These are phyloP conservation scores for Rallus limicola DNA, from an alignment of 2,113 vertebrate species.

Conservation along the genomic window DNA sequence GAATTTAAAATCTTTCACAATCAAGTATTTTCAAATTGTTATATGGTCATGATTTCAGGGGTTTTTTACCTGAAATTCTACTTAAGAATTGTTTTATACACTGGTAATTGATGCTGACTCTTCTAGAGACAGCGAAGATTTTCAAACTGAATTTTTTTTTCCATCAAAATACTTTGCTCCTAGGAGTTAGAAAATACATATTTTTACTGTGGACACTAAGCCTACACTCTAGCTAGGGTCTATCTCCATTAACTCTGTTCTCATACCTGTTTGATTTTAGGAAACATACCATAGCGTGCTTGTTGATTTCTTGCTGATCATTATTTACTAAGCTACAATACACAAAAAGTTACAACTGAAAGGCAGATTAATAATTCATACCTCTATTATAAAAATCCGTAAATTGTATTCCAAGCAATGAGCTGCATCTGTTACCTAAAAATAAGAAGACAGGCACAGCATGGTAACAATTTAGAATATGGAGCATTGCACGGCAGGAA, in stretches of 20 bases:
- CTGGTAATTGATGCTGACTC: background rate
- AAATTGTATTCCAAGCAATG: constrained; percentile 69
- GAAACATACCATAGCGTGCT: background rate
- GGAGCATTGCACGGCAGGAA: constrained; percentile 47
- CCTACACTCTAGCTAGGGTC: background rate
- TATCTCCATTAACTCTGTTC: background rate
- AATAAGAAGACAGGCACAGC: constrained; percentile 68
- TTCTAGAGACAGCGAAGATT: background rate
- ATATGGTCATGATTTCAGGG: background rate
- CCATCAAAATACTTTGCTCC: background rate
- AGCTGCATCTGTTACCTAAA: constrained; percentile 71
- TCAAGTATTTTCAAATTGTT: background rate
- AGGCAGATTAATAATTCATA: constrained; percentile 72
- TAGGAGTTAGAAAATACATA: background rate
- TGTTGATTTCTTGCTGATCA: constrained; percentile 55
- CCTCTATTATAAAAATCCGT: constrained; percentile 66
- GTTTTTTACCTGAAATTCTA: background rate
- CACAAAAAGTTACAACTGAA: constrained; percentile 61
- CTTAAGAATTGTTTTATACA: background rate
- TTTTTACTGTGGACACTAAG: background rate
- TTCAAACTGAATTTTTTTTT: background rate
- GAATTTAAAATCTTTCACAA: background rate
- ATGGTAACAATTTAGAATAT: constrained; percentile 67
- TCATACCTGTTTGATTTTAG: constrained; percentile 27
- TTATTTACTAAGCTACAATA: constrained; percentile 60